Base-by-base conservation (phyloP, 2,888 invertebrate genomes). In the Agrotis exclamationis region DNA sequence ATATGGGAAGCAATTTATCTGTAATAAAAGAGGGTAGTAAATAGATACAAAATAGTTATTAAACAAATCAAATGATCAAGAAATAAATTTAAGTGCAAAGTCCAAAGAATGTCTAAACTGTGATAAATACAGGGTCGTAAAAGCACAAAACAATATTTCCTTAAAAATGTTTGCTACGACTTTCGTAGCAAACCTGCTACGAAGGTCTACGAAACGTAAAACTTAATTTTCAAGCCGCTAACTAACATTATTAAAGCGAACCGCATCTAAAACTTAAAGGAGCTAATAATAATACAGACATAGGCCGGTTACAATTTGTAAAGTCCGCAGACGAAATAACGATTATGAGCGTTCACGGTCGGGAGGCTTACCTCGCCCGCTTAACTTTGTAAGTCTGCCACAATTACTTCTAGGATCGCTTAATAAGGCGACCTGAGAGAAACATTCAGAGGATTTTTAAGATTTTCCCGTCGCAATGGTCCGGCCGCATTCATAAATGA, bases 261-360 rank as follows among this genome's bases (percentile, higher is more conserved):
- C 71, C 68, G 68, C 74, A 69, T 72, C 72, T 71, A 45, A 82
- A 81, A 82, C 83, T 83, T 80, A 76, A 78, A 82, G 84, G 65
- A 67, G 74, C 83, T 83, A 86, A 83, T 89, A 87, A 88, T 86
- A 82, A 85, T 79, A 84, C 78, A 80, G 80, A 78, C 87, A 84
- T 83, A 84, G 88, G 89, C 87, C 87, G 87, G 91, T 90, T 90
- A 92, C 93, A 93, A 91, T 94, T 92, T 92, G 92, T 92, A 93
- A 94, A 96, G 94, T 95, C 95, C 90, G 92, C 95, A 96, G 96
- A 96, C 96, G 92, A 94, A 95, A 95, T 96, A 96, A 96, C 93
- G 93, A 92, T 95, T 94, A 95, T 92, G 94, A 92, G 90, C 87
- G 85, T 89, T 91, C 89, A 88, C 87, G 89, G 90, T 86, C 89